phyloP scores from a whole-genome alignment of 2,888 invertebrate genomes.

The Creontiades dilutus region DNA sequence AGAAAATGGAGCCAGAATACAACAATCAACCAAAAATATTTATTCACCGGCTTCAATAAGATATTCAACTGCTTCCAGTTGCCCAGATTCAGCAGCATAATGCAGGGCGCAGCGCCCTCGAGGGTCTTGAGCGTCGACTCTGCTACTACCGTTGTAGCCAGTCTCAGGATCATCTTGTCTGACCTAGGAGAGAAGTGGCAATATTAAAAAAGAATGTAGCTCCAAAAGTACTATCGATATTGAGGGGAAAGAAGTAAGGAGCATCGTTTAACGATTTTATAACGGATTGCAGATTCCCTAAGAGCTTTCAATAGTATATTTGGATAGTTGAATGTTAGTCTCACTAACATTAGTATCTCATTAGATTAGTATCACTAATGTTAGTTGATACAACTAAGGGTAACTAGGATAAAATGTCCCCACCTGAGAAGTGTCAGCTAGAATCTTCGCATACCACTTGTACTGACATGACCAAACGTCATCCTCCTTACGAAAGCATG shows the following conservation, averaged over 20 bases:
- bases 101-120: constrained; percentile 85
- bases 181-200: constrained; percentile 15
- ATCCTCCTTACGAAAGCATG: constrained; percentile 71
- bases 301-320: too few species aligned
- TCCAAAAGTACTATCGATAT: too few species aligned
- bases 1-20: too few species aligned
- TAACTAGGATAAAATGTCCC: not conserved
- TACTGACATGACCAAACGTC: constrained; percentile 78
- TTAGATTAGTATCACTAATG: too few species aligned
- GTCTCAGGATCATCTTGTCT: constrained; percentile 76
- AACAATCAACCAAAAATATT: not conserved
- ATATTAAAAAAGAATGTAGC: too few species aligned
- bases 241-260: too few species aligned
- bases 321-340: too few species aligned
- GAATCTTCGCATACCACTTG: constrained; percentile 87
- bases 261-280: too few species aligned
- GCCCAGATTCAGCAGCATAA: constrained; percentile 86
- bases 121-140: constrained; percentile 82
- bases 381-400: too few species aligned
- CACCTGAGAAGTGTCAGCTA: constrained; percentile 82
- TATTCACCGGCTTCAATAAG: constrained; percentile 82
- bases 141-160: not conserved
- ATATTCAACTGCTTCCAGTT: constrained; percentile 82
- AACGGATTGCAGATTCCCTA: too few species aligned
- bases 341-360: too few species aligned